These are phyloP conservation scores for Trisateles emortualis DNA, from an alignment of 2,888 invertebrate species.

Conservation along the genomic window DNA sequence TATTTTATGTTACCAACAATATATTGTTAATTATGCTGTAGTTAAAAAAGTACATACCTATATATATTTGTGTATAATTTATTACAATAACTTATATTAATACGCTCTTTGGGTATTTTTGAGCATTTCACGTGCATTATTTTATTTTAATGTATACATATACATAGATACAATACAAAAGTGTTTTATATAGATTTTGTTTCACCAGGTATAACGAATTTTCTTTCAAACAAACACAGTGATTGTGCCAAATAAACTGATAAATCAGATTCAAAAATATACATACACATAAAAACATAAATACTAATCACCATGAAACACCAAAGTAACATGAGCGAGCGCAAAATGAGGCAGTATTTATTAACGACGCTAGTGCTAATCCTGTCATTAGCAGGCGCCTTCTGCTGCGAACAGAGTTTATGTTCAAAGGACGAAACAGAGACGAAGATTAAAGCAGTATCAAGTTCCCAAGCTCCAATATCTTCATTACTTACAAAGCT, in stretches of 20 bases:
- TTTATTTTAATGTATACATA: too few species aligned
- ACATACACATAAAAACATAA: conserved; percentile 10
- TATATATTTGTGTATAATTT: too few species aligned
- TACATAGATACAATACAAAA: too few species aligned
- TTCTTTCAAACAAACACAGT: conserved; percentile 14
- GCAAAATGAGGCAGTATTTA: conserved; percentile 52
- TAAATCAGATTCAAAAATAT: conserved; percentile 8
- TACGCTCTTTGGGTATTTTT: too few species aligned
- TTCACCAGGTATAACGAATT: conserved; percentile 24
- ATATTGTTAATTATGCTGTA: too few species aligned
- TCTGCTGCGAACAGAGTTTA: conserved; percentile 60
- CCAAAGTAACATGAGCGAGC: conserved; percentile 46
- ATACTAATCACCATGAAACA: conserved; percentile 33
- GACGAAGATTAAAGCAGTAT: conserved; percentile 63
- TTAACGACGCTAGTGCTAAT: conserved; percentile 63
- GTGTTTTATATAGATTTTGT: conserved; percentile 13
- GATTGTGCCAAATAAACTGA: conserved; percentile 32
- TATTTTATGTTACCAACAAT: background rate
- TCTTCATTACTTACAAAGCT: conserved; percentile 59
- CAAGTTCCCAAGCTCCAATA: conserved; percentile 59
- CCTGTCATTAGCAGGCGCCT: conserved; percentile 64
- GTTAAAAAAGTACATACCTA: too few species aligned
- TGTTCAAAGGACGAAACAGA: conserved; percentile 59
- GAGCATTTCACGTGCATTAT: too few species aligned
- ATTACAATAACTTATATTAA: too few species aligned